These are phyloP conservation scores for Drosophila nasuta DNA, from an alignment of 1,140 invertebrate genomes.

Conservation along the genomic window DNA sequence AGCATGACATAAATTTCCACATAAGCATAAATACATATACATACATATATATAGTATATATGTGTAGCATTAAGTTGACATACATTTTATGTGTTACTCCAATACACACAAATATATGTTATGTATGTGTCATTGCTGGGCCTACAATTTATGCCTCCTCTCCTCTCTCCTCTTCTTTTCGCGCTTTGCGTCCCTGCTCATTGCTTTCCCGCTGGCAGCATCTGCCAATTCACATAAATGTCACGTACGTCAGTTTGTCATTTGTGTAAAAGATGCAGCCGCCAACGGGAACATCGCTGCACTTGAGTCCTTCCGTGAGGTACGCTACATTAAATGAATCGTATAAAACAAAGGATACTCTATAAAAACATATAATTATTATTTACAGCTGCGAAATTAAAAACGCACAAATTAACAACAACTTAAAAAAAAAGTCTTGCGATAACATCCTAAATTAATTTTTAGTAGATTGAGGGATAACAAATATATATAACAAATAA, in stretches of 20 bases:
- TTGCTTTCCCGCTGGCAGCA: constrained; percentile 48
- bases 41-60: neutral
- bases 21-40: constrained; percentile 7
- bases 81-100: constrained; percentile 65
- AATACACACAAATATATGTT: constrained; percentile 29
- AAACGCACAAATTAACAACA: neutral
- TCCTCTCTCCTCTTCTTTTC: too few relatives aligned
- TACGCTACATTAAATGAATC: neutral
- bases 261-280: constrained; percentile 74
- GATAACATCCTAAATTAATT: too few relatives aligned
- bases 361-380: neutral
- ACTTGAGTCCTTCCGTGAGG: constrained; percentile 56
- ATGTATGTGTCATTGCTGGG: constrained; percentile 28
- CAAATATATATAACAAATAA: too few relatives aligned
- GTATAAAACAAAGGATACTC: neutral
- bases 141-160: constrained; percentile 27
- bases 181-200: neutral
- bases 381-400: too few relatives aligned
- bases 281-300: constrained; percentile 61
- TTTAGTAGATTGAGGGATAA: too few relatives aligned
- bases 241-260: constrained; percentile 84
- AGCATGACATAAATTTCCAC: constrained; percentile 63
- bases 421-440: neutral
- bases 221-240: constrained; percentile 82
- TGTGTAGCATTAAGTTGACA: constrained; percentile 52